Percentiles rank a stretch among this genome's conserved stretches.
Evolutionary conservation across 2,797 vertebrate species (phyloP).

Genomic region (Fundulus diaphanus): DNA sequence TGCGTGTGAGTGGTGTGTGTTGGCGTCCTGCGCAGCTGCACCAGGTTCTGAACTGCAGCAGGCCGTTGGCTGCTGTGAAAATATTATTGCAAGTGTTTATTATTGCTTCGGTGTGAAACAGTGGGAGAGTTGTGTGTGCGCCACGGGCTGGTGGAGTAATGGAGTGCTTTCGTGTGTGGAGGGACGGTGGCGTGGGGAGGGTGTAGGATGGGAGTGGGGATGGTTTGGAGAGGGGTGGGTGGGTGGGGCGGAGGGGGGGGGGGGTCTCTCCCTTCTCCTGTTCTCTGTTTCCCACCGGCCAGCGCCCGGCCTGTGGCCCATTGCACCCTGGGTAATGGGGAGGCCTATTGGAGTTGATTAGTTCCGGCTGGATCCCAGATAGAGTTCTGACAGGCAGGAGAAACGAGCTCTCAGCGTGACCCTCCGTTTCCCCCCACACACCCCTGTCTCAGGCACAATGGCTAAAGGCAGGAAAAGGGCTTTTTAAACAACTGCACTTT

Average conservation of each 20-base stretch:
- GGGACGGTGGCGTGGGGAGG: slow-evolving; percentile 16
- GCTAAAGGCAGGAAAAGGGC: slow-evolving; percentile 76
- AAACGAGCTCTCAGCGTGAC: slow-evolving; percentile 87
- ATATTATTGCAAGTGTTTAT: slow-evolving; percentile 90
- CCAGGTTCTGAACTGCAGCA: slow-evolving; percentile 80
- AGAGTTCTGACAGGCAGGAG: slow-evolving; percentile 96
- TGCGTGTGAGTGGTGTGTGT: slow-evolving; percentile 46
- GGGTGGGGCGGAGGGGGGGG: no score
- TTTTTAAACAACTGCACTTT: slow-evolving; percentile 83
- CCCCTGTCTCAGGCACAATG: slow-evolving; percentile 80
- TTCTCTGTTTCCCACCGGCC: slow-evolving; percentile 80
- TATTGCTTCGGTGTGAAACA: slow-evolving; percentile 86
- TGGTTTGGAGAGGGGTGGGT: no score
- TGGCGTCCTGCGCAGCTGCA: slow-evolving; percentile 74
- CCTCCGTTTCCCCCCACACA: slow-evolving; percentile 61
- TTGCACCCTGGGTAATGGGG: slow-evolving; percentile 89
- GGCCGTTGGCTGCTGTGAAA: slow-evolving; percentile 85
- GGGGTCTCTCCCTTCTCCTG: slow-evolving; percentile 55
- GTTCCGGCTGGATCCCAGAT: slow-evolving; percentile 98
- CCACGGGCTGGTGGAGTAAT: slow-evolving; percentile 61
- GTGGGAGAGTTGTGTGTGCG: slow-evolving; percentile 83
- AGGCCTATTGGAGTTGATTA: slow-evolving; percentile 98
- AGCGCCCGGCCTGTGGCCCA: slow-evolving; percentile 74
- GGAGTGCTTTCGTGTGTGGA: slow-evolving; percentile 57
- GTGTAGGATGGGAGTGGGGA: slow-evolving; percentile 14